Percentiles rank a stretch among this genome's conserved stretches.
Evolutionary conservation across 2,888 invertebrate genomes (phyloP).

Genomic region (Tupiocoris notatus): DNA sequence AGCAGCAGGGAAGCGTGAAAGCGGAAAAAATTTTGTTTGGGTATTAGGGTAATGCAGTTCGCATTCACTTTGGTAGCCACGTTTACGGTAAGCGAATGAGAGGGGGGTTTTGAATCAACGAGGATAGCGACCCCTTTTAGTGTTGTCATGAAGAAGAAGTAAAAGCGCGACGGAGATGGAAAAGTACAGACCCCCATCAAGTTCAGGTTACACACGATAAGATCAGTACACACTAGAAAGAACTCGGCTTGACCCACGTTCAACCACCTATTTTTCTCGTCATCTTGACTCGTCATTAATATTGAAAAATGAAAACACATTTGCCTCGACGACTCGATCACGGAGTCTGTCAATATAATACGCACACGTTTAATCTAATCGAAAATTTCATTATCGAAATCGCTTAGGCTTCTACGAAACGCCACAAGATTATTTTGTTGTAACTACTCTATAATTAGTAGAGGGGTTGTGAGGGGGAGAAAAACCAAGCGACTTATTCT

Average conservation of each 20-base stretch:
- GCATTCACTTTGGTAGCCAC: conserved; percentile 11
- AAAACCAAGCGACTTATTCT: too few relatives aligned
- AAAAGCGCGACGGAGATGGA: not conserved
- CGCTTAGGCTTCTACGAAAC: too few relatives aligned
- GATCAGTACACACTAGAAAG: conserved; percentile 25
- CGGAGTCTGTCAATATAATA: too few relatives aligned
- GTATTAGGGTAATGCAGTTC: conserved; percentile 11
- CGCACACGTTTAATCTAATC: too few relatives aligned
- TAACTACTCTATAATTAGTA: too few relatives aligned
- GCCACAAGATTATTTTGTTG: too few relatives aligned
- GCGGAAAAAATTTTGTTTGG: conserved; percentile 10
- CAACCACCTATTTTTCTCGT: not conserved
- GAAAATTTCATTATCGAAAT: too few relatives aligned
- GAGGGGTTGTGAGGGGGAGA: too few relatives aligned
- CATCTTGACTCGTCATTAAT: not conserved
- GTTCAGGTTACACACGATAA: not conserved
- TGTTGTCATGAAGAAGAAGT: conserved; percentile 8
- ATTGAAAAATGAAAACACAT: too few relatives aligned
- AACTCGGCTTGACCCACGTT: conserved; percentile 8
- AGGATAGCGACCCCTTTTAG: conserved; percentile 6
- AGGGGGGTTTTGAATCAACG: not conserved
- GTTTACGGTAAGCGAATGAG: not conserved
- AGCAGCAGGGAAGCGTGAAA: not conserved
- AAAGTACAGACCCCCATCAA: not conserved
- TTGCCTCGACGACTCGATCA: too few relatives aligned